Evolutionary conservation across 1,140 invertebrate genomes (phyloP).

Genomic region (Eupristina koningsbergeri): DNA sequence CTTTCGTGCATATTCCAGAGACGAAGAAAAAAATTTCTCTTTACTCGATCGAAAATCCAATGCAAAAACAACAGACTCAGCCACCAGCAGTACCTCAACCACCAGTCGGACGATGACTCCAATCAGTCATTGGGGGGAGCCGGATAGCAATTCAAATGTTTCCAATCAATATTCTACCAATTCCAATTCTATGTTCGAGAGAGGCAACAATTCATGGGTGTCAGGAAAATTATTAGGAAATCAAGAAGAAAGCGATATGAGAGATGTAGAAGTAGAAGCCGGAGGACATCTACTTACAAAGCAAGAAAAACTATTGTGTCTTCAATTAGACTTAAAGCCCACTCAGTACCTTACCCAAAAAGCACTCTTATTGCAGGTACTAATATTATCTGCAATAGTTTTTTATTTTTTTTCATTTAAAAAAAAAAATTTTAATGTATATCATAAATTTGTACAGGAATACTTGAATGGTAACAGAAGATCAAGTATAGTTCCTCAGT

Average conservation of each 20-base stretch:
- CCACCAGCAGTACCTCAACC: constrained; percentile 66
- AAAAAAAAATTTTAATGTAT: not conserved
- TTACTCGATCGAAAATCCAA: constrained; percentile 86
- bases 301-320: constrained; percentile 71
- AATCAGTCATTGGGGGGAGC: constrained; percentile 69
- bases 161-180: constrained; percentile 62
- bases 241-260: constrained; percentile 58
- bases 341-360: constrained; percentile 73
- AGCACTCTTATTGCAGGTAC: constrained; percentile 70
- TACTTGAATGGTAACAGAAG: constrained; percentile 70
- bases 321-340: constrained; percentile 71
- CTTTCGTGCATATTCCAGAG: constrained; percentile 73
- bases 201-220: constrained; percentile 57
- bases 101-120: constrained; percentile 72
- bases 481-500: constrained; percentile 67
- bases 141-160: constrained; percentile 67
- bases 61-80: constrained; percentile 67
- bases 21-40: constrained; percentile 83
- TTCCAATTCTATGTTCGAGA: constrained; percentile 61
- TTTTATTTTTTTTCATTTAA: not conserved
- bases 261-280: constrained; percentile 69
- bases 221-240: constrained; percentile 57
- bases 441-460: constrained; percentile 63
- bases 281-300: constrained; percentile 70
- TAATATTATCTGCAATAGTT: constrained; percentile 13